Evolutionary conservation across 2,888 invertebrate genomes (phyloP).

Genomic region (Macrostomum cliftonense): DNA sequence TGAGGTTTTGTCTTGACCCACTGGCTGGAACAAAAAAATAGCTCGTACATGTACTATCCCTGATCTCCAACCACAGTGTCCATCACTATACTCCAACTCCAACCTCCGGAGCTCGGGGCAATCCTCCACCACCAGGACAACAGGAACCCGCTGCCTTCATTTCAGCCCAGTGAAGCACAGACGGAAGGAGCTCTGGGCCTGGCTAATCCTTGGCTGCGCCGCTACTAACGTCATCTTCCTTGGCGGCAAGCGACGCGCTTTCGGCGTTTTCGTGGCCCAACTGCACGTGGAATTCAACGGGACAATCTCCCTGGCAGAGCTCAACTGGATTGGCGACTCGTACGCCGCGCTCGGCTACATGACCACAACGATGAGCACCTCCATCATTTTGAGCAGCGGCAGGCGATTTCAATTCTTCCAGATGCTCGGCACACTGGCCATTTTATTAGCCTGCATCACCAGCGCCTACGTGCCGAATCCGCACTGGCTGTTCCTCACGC

Average conservation of each 20-base stretch:
- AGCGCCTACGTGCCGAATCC: conserved; percentile 9
- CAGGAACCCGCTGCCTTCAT: too few relatives aligned
- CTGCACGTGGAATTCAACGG: conserved; percentile 9
- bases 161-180: too few relatives aligned
- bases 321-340: conserved; percentile 12
- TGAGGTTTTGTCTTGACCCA: too few relatives aligned
- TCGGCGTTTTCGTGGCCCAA: conserved; percentile 12
- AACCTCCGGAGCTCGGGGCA: too few relatives aligned
- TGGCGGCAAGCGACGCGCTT: conserved; percentile 11
- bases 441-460: conserved; percentile 8
- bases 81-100: too few relatives aligned
- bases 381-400: conserved; percentile 5
- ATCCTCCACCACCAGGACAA: too few relatives aligned
- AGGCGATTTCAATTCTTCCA: conserved; percentile 8
- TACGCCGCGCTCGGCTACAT: conserved; percentile 11
- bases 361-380: conserved; percentile 9
- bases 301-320: conserved; percentile 8
- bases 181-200: neutral
- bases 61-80: too few relatives aligned
- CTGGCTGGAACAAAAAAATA: too few relatives aligned
- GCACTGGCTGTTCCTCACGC: conserved; percentile 12
- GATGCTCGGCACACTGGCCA: conserved; percentile 7
- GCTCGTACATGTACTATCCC: too few relatives aligned
- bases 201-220: conserved; percentile 9
- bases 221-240: conserved; percentile 12